Conservation (phyloP, 2,113 vertebrate species). For the Odocoileus virginianus region DNA sequence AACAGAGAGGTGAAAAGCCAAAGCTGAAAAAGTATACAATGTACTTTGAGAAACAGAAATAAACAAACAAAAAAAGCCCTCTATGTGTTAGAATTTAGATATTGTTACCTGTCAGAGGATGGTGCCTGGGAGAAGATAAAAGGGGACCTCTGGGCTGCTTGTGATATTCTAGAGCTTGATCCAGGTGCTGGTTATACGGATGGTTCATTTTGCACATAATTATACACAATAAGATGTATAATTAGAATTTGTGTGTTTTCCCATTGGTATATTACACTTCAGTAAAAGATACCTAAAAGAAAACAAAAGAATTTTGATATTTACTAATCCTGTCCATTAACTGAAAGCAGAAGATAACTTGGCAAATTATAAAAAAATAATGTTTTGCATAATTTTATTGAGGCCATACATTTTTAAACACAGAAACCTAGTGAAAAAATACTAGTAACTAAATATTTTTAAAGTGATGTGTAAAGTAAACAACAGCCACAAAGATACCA, state of each 20-base stretch:
- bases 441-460: background rate
- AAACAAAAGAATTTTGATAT: background rate
- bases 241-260: background rate
- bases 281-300: background rate
- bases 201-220: background rate
- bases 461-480: background rate
- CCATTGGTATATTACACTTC: background rate
- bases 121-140: background rate
- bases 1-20: background rate
- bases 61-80: background rate
- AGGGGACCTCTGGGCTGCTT: background rate
- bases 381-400: background rate
- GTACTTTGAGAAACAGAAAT: background rate
- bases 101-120: background rate
- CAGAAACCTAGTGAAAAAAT: background rate
- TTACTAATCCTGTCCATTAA: background rate
- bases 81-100: background rate
- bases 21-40: background rate
- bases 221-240: background rate
- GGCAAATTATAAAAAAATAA: background rate
- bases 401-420: background rate
- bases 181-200: rapidly evolving
- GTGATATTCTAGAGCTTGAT: background rate
- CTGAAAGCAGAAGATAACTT: background rate
- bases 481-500: background rate